These are phyloP conservation scores for Sebastes diaconus DNA, from an alignment of 2,797 vertebrate genomes.

Conservation along the genomic window DNA sequence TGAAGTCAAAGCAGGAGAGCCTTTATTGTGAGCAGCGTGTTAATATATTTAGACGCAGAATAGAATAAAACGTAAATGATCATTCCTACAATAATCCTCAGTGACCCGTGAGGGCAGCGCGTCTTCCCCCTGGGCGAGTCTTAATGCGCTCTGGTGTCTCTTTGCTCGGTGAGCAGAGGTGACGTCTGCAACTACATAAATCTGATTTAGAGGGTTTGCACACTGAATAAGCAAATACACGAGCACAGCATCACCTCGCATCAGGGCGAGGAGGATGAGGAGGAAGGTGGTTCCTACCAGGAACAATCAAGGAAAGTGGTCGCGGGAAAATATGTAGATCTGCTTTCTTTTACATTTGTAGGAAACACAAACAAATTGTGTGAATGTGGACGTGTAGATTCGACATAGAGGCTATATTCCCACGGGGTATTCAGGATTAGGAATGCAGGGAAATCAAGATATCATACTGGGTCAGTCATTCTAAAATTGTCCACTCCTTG, in stretches of 20 bases:
- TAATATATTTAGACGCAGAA: slow-evolving; percentile 61
- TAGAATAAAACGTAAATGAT: slow-evolving; percentile 71
- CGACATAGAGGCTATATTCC: too few relatives aligned
- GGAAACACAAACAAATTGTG: neutral
- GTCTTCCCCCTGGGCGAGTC: slow-evolving; percentile 41
- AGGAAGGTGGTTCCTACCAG: slow-evolving; percentile 46
- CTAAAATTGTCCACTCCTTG: neutral
- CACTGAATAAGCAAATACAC: slow-evolving; percentile 65
- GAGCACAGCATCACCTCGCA: slow-evolving; percentile 63
- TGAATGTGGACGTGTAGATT: neutral
- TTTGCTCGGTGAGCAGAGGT: slow-evolving; percentile 61
- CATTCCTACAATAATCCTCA: slow-evolving; percentile 65
- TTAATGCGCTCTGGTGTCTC: slow-evolving; percentile 70
- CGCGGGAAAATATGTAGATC: neutral
- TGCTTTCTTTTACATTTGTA: neutral
- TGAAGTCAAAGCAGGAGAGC: slow-evolving; percentile 49
- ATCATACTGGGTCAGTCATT: neutral
- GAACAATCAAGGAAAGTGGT: slow-evolving; percentile 45
- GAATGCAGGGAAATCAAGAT: neutral
- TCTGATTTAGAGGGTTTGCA: slow-evolving; percentile 68
- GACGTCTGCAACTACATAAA: slow-evolving; percentile 72
- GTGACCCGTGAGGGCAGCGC: slow-evolving; percentile 63
- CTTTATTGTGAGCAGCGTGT: slow-evolving; percentile 43
- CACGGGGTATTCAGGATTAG: too few relatives aligned
- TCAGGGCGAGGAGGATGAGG: slow-evolving; percentile 41